Conservation (phyloP, 2,888 invertebrate species). For the Arrhopalites spinosus region DNA sequence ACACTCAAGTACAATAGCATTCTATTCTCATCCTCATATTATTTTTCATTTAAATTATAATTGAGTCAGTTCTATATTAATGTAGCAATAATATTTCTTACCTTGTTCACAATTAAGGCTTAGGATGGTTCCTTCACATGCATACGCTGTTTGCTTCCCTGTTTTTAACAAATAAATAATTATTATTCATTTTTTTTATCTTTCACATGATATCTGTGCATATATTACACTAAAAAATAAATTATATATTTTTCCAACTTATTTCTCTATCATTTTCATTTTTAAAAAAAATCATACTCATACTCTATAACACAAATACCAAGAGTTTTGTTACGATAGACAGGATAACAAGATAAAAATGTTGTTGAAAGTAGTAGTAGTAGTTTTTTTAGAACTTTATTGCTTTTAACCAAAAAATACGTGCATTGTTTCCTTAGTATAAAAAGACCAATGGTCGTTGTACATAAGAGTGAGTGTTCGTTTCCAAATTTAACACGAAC, state of each 20-base stretch:
- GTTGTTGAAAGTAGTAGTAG: background rate
- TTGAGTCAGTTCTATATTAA: background rate
- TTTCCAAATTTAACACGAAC: background rate
- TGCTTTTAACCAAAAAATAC: slow-evolving; percentile 8
- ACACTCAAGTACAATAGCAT: background rate
- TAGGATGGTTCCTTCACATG: slow-evolving; percentile 89
- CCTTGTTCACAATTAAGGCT: slow-evolving; percentile 86
- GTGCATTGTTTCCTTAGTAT: slow-evolving; percentile 5
- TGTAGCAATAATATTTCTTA: slow-evolving; percentile 60
- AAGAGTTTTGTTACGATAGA: no score
- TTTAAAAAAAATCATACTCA: no score
- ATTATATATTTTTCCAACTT: no score
- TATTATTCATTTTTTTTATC: no score
- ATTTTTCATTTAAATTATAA: no score
- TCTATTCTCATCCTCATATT: background rate
- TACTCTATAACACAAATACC: no score
- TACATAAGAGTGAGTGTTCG: background rate
- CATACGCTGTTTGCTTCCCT: slow-evolving; percentile 88
- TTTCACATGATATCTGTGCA: no score
- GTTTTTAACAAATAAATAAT: slow-evolving; percentile 58
- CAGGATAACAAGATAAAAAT: background rate
- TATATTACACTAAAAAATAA: no score
- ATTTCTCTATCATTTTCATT: no score
- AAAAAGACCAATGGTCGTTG: background rate
- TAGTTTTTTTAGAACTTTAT: slow-evolving; percentile 8